A percentile compares a stretch with the other conserved stretches of the same genome.
Evolutionary conservation across 1,140 invertebrate genomes (phyloP).

Genomic region (Drosophila setifemur): DNA sequence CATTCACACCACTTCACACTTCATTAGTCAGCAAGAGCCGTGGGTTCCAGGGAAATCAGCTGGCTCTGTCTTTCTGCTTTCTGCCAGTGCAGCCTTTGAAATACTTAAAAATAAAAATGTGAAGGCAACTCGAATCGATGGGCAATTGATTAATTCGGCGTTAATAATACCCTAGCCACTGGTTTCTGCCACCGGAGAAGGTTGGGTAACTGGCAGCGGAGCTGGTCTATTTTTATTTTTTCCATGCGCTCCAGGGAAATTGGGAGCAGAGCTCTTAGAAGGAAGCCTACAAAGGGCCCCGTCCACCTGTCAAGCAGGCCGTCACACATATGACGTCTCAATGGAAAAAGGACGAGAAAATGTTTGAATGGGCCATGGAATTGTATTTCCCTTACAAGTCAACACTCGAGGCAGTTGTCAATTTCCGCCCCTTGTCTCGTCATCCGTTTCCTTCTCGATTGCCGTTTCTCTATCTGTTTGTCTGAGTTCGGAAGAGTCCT

Average conservation of each 20-base stretch:
- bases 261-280: slow-evolving; percentile 15
- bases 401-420: slow-evolving; percentile 53
- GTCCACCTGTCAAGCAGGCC: slow-evolving; percentile 51
- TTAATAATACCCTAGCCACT: slow-evolving; percentile 59
- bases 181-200: slow-evolving; percentile 10
- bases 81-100: slow-evolving; percentile 53
- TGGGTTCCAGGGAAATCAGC: slow-evolving; percentile 7
- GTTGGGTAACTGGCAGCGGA: too few species aligned
- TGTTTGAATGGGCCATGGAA: slow-evolving; percentile 47
- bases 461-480: background rate
- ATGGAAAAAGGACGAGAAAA: slow-evolving; percentile 7
- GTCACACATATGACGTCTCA: slow-evolving; percentile 51
- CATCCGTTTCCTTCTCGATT: slow-evolving; percentile 48
- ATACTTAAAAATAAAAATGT: slow-evolving; percentile 69
- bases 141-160: slow-evolving; percentile 75
- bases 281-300: slow-evolving; percentile 46
- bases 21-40: slow-evolving; percentile 57
- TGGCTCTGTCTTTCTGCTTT: slow-evolving; percentile 19
- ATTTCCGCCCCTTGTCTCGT: slow-evolving; percentile 45
- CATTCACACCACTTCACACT: slow-evolving; percentile 74
- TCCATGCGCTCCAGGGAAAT: slow-evolving; percentile 3
- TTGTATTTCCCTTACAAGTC: slow-evolving; percentile 74
- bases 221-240: slow-evolving; percentile 62
- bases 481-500: slow-evolving; percentile 26
- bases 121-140: slow-evolving; percentile 60